phyloP scores from a whole-genome alignment of 2,113 vertebrate genomes.

The Varanus salvator region DNA sequence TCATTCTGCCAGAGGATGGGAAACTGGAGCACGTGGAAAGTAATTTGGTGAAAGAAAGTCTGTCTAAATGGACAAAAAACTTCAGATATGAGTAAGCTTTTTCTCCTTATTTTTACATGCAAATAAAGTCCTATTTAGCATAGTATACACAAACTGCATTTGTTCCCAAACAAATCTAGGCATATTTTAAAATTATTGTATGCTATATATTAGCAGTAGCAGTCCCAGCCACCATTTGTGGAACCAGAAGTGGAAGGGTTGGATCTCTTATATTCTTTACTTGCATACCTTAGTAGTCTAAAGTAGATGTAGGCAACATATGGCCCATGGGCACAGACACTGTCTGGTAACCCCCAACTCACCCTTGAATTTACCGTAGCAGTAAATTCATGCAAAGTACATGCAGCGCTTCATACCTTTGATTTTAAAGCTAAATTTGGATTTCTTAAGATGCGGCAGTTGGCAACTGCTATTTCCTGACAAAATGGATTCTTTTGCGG shows the following conservation, averaged over 20 bases:
- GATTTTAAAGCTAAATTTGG: too few species aligned
- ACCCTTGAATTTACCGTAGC: too few species aligned
- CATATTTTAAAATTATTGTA: background rate
- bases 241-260: background rate
- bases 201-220: background rate
- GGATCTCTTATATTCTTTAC: background rate
- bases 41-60: constrained; percentile 34
- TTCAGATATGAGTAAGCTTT: constrained; percentile 38
- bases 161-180: background rate
- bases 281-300: background rate
- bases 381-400: too few species aligned
- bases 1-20: constrained; percentile 80
- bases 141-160: background rate
- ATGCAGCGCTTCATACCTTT: too few species aligned
- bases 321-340: too few species aligned
- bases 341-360: too few species aligned
- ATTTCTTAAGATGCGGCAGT: too few species aligned
- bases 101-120: background rate
- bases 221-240: too few species aligned
- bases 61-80: constrained; percentile 49
- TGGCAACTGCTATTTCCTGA: too few species aligned
- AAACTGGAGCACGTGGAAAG: constrained; percentile 79
- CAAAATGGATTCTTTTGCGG: too few species aligned
- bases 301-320: too few species aligned
- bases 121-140: background rate